Evolutionary conservation across 2,888 invertebrate genomes (phyloP).

Genomic region (Odontocerum albicorne): DNA sequence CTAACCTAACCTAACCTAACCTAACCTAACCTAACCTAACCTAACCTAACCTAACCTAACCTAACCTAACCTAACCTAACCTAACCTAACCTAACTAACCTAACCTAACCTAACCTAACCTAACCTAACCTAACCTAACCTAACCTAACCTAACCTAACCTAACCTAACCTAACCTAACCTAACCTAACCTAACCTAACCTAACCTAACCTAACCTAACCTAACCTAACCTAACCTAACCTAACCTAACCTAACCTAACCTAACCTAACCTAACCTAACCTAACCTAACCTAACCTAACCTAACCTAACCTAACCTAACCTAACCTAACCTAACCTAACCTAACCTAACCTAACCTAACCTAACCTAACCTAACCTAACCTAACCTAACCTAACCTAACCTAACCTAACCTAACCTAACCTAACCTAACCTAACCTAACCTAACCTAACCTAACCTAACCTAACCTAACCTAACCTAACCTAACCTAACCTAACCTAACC

Average conservation of each 20-base stretch:
- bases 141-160: not conserved
- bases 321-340: conserved; percentile 20
- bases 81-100: conserved; percentile 17
- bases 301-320: conserved; percentile 19
- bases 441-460: conserved; percentile 21
- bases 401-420: conserved; percentile 16
- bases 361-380: conserved; percentile 15
- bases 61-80: conserved; percentile 26
- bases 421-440: conserved; percentile 21
- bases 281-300: conserved; percentile 12
- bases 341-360: conserved; percentile 18
- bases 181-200: conserved; percentile 18
- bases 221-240: conserved; percentile 13
- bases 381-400: conserved; percentile 14
- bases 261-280: conserved; percentile 16
- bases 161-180: conserved; percentile 14
- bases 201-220: conserved; percentile 9
- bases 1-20: conserved; percentile 31
- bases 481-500: conserved; percentile 22
- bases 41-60: conserved; percentile 33
- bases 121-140: not conserved
- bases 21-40: conserved; percentile 31
- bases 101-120: not conserved
- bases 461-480: conserved; percentile 20
- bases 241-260: conserved; percentile 12